phyloP scores from a whole-genome alignment of 2,888 invertebrate species.

The Macrophya alboannulata region DNA sequence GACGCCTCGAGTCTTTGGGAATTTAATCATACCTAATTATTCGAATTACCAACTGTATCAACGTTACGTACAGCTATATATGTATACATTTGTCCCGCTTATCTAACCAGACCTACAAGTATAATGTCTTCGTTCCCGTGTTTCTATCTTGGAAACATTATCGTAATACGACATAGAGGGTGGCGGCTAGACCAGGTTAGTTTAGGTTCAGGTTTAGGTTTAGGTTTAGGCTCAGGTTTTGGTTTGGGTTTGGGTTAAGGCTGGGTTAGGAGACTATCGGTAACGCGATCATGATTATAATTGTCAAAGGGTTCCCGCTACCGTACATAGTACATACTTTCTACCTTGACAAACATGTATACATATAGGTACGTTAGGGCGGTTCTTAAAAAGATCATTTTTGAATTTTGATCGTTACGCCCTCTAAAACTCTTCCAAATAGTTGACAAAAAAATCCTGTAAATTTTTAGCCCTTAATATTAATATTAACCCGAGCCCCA shows the following conservation, averaged over 20 bases:
- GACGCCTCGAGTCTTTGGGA: conserved; percentile 30
- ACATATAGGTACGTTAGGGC: not conserved
- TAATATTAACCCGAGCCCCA: no score
- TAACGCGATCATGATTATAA: conserved; percentile 19
- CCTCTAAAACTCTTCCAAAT: no score
- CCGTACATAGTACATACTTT: conserved; percentile 12
- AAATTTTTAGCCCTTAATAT: no score
- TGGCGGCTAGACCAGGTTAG: not conserved
- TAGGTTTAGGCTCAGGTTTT: not conserved
- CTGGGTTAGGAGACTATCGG: not conserved
- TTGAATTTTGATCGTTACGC: no score
- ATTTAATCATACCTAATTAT: conserved; percentile 41
- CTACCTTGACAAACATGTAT: not conserved
- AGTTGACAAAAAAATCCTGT: no score
- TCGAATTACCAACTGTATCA: conserved; percentile 23
- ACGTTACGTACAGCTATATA: not conserved
- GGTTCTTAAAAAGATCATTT: no score
- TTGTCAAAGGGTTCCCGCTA: conserved; percentile 18
- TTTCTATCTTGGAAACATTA: conserved; percentile 47
- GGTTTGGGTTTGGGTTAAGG: not conserved
- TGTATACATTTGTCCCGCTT: conserved; percentile 24
- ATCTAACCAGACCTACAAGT: conserved; percentile 45
- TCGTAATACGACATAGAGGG: conserved; percentile 2
- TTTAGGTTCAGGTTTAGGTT: not conserved
- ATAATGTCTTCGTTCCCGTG: conserved; percentile 39